These are phyloP conservation scores for Galeopsomyia nigrocyanea DNA, from an alignment of 2,888 invertebrate genomes.

Conservation along the genomic window DNA sequence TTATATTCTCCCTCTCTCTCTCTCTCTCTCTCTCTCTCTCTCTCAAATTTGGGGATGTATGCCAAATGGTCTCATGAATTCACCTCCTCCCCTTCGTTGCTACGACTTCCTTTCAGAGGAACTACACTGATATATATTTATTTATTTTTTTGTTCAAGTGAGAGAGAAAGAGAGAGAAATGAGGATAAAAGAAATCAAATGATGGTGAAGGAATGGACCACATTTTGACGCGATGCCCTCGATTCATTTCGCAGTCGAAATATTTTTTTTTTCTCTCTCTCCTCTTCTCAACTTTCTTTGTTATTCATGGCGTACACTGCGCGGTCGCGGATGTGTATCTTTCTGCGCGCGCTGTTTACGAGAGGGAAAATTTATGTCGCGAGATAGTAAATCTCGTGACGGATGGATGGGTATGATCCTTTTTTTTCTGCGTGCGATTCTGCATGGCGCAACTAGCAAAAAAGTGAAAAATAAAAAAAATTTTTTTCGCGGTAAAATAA, in stretches of 20 bases:
- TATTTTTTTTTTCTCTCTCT: constrained; percentile 11
- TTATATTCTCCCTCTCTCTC: constrained; percentile 3
- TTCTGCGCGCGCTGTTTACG: constrained; percentile 17
- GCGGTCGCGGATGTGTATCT: background rate
- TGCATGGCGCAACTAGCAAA: background rate
- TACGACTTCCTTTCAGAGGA: constrained; percentile 28
- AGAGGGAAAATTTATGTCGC: constrained; percentile 14
- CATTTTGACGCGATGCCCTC: constrained; percentile 27
- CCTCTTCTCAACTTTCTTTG: background rate
- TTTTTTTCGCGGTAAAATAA: too few species aligned
- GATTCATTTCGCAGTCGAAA: constrained; percentile 19
- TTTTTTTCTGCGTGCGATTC: constrained; percentile 6
- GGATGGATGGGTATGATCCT: background rate
- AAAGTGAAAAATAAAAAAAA: too few species aligned
- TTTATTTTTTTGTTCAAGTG: constrained; percentile 9
- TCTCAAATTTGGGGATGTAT: constrained; percentile 15
- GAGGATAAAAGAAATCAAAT: constrained; percentile 28
- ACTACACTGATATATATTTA: constrained; percentile 6
- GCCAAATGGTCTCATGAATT: constrained; percentile 35
- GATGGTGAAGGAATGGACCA: constrained; percentile 31
- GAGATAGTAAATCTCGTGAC: background rate
- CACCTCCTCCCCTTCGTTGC: too few species aligned
- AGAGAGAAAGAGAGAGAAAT: too few species aligned
- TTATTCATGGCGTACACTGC: constrained; percentile 20
- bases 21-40: constrained; percentile 3